Base-by-base conservation (phyloP, 1,140 invertebrate species). In the Chironomus striatipennis region DNA sequence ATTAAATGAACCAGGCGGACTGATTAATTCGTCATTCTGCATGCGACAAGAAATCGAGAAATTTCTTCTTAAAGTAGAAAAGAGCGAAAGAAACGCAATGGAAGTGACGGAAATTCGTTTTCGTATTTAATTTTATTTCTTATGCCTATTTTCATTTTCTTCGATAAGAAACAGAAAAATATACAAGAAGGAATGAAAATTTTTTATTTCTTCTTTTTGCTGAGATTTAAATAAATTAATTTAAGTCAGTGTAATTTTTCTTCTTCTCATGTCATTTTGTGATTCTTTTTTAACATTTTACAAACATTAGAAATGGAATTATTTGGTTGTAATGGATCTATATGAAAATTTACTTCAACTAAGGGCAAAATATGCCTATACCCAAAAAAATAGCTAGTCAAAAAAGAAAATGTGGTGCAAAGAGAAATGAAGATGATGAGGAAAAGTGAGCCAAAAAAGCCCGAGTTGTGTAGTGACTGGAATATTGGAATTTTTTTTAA, bases 21-120 rank as follows among this genome's bases (percentile, higher is more conserved):
- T 70, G n/a, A 20, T 70, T 70, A 70, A 70, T 70, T 70, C 65
- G 65, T 70, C 65, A 70, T 70, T 70, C 65, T 57, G 5, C n/a
- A 57, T 10, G 43, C 15, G 47, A 57, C 12, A 57, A n/a, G 47
- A 4, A n/a, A 5, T 57, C 12, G n/a, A n/a, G n/a, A 12, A n/a
- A 12, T 57, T 57, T 57, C 47, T 12, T 5, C 8, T 15, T 57
- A 57, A 57, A 57, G n/a, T 21, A 70, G 15, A 65, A 65, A 8
- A 65, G n/a, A n/a, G n/a, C n/a, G n/a, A 65, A 65, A 7, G 18
- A 67, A 67, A 15, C n/a, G 20, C 17, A 70, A 70, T 10, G 4
- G 47, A 57, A 57, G 47, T 57, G 65, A 70, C 65, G 65, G 65
- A 70, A 70, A 70, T 21, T 70, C 65, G 65, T 70, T 70, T 57